Evolutionary conservation across 2,888 invertebrate genomes (phyloP).

Genomic region (Phoenoteleia sp.): DNA sequence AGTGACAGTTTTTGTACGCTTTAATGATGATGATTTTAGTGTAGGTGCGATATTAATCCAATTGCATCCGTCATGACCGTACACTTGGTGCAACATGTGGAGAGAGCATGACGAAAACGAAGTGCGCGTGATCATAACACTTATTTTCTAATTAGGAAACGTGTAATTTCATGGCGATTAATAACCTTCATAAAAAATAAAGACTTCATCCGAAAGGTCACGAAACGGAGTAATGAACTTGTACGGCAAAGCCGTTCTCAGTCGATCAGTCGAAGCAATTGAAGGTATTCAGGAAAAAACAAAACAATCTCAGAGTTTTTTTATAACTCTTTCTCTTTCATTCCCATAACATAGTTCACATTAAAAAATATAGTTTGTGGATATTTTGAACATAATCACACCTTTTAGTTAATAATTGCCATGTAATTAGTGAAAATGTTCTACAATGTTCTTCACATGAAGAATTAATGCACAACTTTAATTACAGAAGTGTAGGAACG

Average conservation of each 20-base stretch:
- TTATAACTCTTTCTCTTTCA: conserved; percentile 38
- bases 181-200: conserved; percentile 54
- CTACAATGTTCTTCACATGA: conserved; percentile 52
- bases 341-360: conserved; percentile 66
- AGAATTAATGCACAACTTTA: conserved; percentile 46
- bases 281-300: conserved; percentile 3
- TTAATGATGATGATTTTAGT: neutral
- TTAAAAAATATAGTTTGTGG: conserved; percentile 49
- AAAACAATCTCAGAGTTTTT: neutral
- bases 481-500: conserved; percentile 42
- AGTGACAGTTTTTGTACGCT: neutral
- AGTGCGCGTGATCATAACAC: conserved; percentile 52
- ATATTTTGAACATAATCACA: conserved; percentile 53
- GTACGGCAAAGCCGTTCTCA: conserved; percentile 5
- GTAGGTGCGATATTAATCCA: conserved; percentile 42
- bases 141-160: conserved; percentile 70
- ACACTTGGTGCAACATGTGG: conserved; percentile 74
- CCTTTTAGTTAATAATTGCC: conserved; percentile 56
- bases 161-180: conserved; percentile 62
- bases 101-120: conserved; percentile 83
- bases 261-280: conserved; percentile 37
- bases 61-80: conserved; percentile 53
- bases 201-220: conserved; percentile 60
- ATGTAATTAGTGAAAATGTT: conserved; percentile 52
- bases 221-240: conserved; percentile 63